A percentile compares a stretch with the other conserved stretches of the same genome.
Conservation (phyloP, 2,797 vertebrate genomes). For the Falco columbarius region DNA sequence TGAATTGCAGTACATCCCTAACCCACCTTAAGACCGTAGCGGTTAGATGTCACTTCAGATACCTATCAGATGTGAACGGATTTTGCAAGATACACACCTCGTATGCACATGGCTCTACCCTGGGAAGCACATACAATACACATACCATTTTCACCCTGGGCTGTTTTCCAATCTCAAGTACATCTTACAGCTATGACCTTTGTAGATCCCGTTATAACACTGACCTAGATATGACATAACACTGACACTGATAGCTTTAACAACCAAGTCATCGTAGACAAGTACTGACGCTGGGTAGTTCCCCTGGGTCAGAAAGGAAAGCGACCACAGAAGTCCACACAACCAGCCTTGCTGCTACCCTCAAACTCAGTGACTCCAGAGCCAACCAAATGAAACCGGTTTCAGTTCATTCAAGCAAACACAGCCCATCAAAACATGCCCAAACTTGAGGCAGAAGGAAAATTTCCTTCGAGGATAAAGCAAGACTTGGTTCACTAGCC, state of each 20-base stretch:
- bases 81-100: background rate
- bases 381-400: background rate
- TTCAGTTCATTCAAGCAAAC: background rate
- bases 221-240: background rate
- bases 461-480: background rate
- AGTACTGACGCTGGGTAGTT: background rate
- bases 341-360: background rate
- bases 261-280: rapidly evolving
- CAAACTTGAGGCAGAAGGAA: background rate
- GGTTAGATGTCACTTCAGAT: background rate
- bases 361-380: background rate
- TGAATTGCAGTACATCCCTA: background rate
- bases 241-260: background rate
- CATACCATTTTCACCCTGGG: background rate
- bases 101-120: background rate
- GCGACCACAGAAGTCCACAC: background rate
- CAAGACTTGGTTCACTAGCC: background rate
- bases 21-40: background rate
- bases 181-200: background rate
- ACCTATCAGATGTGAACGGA: background rate
- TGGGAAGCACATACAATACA: background rate
- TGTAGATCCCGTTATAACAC: background rate
- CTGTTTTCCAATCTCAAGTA: background rate
- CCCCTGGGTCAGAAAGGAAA: background rate
- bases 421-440: background rate